A percentile compares a stretch with the other conserved stretches of the same genome.
phyloP scores from a whole-genome alignment of 2,113 vertebrate species.

The Plestiodon gilberti region DNA sequence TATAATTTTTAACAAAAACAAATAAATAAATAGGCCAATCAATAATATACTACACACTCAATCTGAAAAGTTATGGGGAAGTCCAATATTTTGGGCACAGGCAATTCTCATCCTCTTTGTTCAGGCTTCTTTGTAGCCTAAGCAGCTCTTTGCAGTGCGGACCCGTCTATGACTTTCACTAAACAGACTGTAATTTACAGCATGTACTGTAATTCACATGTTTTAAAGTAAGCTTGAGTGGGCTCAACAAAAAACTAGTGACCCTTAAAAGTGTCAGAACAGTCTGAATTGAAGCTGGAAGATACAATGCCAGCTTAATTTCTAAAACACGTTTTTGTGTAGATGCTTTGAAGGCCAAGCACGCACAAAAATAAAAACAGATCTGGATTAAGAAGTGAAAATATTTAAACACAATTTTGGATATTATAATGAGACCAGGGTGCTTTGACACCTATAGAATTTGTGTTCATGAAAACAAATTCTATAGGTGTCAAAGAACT shows the following conservation, averaged over 20 bases:
- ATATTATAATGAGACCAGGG: neutral
- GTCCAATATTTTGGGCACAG: slow-evolving; percentile 3
- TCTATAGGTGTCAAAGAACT: no score
- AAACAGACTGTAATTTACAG: slow-evolving; percentile 27
- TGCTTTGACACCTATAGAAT: slow-evolving; percentile 26
- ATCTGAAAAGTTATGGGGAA: slow-evolving; percentile 27
- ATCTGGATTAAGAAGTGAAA: slow-evolving; percentile 57
- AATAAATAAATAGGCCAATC: neutral
- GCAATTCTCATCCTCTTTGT: neutral
- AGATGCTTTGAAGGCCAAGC: slow-evolving; percentile 51
- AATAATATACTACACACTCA: slow-evolving; percentile 1
- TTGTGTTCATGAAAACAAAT: no score
- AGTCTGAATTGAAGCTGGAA: slow-evolving; percentile 65
- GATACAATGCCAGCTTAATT: slow-evolving; percentile 56
- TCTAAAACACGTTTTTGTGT: slow-evolving; percentile 59
- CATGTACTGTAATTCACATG: slow-evolving; percentile 38
- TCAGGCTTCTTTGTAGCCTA: slow-evolving; percentile 20
- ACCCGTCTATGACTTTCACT: slow-evolving; percentile 36
- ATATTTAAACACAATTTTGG: slow-evolving; percentile 54
- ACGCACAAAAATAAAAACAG: slow-evolving; percentile 71
- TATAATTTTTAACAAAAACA: no score
- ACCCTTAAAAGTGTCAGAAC: slow-evolving; percentile 58
- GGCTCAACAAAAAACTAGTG: slow-evolving; percentile 59
- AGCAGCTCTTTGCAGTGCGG: slow-evolving; percentile 33
- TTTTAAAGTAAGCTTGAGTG: slow-evolving; percentile 58